A percentile compares a stretch with the other conserved stretches of the same genome.
Evolutionary conservation across 92 coral and sea anemone species (phyloP).

Genomic region (Epizoanthus stellaris): DNA sequence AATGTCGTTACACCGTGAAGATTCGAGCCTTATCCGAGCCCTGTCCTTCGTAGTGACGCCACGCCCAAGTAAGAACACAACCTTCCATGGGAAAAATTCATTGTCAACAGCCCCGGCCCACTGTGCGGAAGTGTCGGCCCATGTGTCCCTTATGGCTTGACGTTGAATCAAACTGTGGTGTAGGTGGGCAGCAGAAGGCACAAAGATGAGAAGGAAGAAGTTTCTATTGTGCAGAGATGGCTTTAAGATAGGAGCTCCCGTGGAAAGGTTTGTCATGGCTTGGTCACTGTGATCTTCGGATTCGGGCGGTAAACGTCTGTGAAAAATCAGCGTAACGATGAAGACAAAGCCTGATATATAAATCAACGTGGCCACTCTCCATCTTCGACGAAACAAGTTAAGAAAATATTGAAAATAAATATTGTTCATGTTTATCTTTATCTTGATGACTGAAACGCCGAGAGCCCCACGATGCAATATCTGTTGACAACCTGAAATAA

Average conservation of each 20-base stretch:
- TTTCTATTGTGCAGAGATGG: neutral
- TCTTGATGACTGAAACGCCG: too few relatives aligned
- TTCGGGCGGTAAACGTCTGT: neutral
- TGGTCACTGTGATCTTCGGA: neutral
- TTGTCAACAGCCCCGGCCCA: neutral
- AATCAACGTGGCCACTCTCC: too few relatives aligned
- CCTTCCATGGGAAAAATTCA: slow-evolving; percentile 25
- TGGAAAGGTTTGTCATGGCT: slow-evolving; percentile 13
- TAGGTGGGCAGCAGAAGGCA: slow-evolving; percentile 49
- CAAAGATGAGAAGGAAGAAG: slow-evolving; percentile 50
- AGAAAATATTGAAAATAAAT: neutral
- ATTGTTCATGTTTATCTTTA: neutral
- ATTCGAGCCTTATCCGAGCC: slow-evolving; percentile 52
- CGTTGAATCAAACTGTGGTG: slow-evolving; percentile 38
- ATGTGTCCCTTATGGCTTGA: slow-evolving; percentile 66
- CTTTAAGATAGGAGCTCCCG: slow-evolving; percentile 10
- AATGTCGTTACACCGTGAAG: slow-evolving; percentile 53
- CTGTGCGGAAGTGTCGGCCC: slow-evolving; percentile 38
- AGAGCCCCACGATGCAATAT: too few relatives aligned
- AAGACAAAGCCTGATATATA: too few relatives aligned
- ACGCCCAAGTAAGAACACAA: slow-evolving; percentile 63
- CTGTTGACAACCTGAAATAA: too few relatives aligned
- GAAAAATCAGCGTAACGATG: too few relatives aligned
- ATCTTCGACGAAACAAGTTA: too few relatives aligned
- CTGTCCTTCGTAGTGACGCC: slow-evolving; percentile 28